Conservation (phyloP, 1,140 invertebrate species). For the Drosophila navojoa region DNA sequence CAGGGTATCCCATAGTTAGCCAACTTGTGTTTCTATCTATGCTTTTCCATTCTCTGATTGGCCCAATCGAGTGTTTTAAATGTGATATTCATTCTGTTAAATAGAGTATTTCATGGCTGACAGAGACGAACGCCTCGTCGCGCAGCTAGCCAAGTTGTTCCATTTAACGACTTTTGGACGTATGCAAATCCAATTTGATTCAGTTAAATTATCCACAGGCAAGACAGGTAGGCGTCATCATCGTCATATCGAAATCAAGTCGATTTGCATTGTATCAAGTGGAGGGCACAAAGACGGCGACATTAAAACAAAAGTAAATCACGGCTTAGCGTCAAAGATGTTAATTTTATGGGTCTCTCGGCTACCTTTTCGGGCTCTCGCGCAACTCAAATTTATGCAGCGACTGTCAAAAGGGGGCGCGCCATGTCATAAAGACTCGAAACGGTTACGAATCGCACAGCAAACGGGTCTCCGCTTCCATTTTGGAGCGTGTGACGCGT, state of each 20-base stretch:
- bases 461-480: constrained; percentile 46
- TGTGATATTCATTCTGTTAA: no score
- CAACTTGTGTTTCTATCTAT: not conserved
- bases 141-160: not conserved
- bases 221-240: constrained; percentile 74
- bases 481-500: constrained; percentile 51
- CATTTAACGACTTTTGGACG: constrained; percentile 40
- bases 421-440: constrained; percentile 67
- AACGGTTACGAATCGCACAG: constrained; percentile 61
- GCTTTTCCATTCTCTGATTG: not conserved
- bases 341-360: constrained; percentile 72
- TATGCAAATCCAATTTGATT: constrained; percentile 74
- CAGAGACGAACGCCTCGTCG: not conserved
- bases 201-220: constrained; percentile 43
- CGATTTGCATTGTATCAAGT: constrained; percentile 63
- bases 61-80: no score
- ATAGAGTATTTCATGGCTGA: constrained; percentile 3
- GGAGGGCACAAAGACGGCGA: constrained; percentile 51
- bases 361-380: constrained; percentile 65
- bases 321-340: constrained; percentile 82
- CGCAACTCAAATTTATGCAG: constrained; percentile 60
- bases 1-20: not conserved
- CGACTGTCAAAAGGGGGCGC: constrained; percentile 60
- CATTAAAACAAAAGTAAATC: constrained; percentile 83
- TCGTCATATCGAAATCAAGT: constrained; percentile 57